A percentile compares a stretch with the other conserved stretches of the same genome.
These are phyloP conservation scores for Drosophila merina DNA, from an alignment of 2,888 invertebrate genomes.

Conservation along the genomic window DNA sequence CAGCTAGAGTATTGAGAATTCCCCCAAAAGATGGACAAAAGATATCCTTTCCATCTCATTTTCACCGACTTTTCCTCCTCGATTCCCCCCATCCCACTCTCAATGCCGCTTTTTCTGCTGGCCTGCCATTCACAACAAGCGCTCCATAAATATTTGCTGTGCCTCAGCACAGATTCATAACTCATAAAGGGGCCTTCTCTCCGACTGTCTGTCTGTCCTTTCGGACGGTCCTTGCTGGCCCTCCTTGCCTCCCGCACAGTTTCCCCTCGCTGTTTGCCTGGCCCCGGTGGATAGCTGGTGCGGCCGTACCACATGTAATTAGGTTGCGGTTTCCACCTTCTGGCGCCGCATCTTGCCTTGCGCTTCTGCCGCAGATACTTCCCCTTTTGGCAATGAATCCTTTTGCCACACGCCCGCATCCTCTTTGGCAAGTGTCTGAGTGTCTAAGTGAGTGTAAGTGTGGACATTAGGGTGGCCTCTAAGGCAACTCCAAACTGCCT, in stretches of 20 bases:
- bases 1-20: constrained; percentile 16
- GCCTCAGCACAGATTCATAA: constrained; percentile 73
- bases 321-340: constrained; percentile 77
- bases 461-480: constrained; percentile 18
- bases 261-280: constrained; percentile 42
- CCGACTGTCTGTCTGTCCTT: constrained; percentile 29
- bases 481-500: constrained; percentile 19
- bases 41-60: constrained; percentile 9
- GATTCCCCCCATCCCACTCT: constrained; percentile 11
- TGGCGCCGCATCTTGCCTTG: constrained; percentile 23
- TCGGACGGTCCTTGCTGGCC: neutral
- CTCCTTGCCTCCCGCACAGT: constrained; percentile 9
- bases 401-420: constrained; percentile 61
- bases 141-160: constrained; percentile 76
- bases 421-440: constrained; percentile 33
- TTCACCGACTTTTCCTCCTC: constrained; percentile 12
- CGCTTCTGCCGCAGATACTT: constrained; percentile 15
- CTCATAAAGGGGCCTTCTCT: constrained; percentile 47
- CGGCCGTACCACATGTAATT: constrained; percentile 75
- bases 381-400: constrained; percentile 75
- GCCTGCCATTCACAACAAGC: constrained; percentile 44
- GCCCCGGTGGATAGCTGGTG: constrained; percentile 46
- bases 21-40: neutral
- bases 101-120: constrained; percentile 23
- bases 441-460: constrained; percentile 32